phyloP scores from a whole-genome alignment of 2,797 vertebrate genomes.

The Pseudochirops cupreus region DNA sequence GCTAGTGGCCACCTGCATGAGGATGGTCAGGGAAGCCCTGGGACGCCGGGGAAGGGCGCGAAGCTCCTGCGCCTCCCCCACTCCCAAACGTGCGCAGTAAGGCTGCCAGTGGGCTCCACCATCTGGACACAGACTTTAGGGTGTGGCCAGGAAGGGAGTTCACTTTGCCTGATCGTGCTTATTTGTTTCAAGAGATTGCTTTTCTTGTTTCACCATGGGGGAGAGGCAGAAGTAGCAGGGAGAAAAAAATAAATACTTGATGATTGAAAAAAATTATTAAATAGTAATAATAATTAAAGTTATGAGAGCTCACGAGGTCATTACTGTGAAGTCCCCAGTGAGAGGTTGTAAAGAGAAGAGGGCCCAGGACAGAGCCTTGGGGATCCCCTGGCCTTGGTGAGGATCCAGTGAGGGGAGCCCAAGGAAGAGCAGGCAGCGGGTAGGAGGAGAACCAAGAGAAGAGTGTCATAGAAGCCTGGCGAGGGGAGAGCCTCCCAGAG shows the following conservation, averaged over 20 bases:
- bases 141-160: background rate
- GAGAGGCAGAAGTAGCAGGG: background rate
- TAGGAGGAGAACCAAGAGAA: background rate
- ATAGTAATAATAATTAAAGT: background rate
- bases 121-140: no score
- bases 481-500: background rate
- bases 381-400: background rate
- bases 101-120: no score
- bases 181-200: background rate
- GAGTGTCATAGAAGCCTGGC: no score
- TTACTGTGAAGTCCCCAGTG: background rate
- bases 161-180: background rate
- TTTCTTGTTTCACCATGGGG: background rate
- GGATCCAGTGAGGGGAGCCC: no score
- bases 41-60: accelerated
- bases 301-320: background rate
- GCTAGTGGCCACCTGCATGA: no score
- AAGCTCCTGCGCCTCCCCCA: background rate
- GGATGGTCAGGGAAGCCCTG: no score
- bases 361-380: background rate
- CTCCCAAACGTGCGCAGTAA: background rate
- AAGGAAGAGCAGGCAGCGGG: background rate
- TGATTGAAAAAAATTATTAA: background rate
- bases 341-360: background rate
- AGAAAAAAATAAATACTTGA: background rate